These are phyloP conservation scores for Nothoprocta pentlandii DNA, from an alignment of 2,113 vertebrate species.

Conservation along the genomic window DNA sequence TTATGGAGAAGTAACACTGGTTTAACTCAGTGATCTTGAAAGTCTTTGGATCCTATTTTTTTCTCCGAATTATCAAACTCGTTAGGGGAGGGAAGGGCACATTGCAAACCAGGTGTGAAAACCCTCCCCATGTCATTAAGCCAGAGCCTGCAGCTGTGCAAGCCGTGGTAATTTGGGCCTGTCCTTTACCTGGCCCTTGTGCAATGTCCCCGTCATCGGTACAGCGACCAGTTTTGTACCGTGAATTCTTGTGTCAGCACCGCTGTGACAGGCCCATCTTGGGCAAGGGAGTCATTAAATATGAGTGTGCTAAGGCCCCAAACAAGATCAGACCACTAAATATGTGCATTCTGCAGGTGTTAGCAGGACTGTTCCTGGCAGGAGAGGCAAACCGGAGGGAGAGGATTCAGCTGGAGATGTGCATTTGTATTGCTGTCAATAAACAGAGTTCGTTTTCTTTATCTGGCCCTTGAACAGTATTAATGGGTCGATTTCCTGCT, in stretches of 20 bases:
- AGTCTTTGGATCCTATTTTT: too few relatives aligned
- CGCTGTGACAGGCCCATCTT: slow-evolving; percentile 14
- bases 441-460: neutral
- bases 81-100: neutral
- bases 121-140: neutral
- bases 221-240: neutral
- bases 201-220: neutral
- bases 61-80: neutral
- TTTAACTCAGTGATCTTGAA: too few relatives aligned
- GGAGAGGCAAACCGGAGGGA: neutral
- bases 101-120: neutral
- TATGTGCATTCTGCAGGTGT: neutral
- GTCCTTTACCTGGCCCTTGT: neutral
- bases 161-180: neutral
- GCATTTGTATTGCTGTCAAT: neutral
- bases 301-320: neutral
- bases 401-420: neutral
- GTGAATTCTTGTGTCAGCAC: slow-evolving; percentile 48
- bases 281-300: neutral
- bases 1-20: neutral
- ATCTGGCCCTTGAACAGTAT: neutral
- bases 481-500: neutral
- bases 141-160: neutral
- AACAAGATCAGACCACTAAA: neutral
- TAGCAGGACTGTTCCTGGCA: neutral